Evolutionary conservation across 2,888 invertebrate species (phyloP), one percentile per base, ranked within the genome.

Genomic region (Netelia inedita): DNA sequence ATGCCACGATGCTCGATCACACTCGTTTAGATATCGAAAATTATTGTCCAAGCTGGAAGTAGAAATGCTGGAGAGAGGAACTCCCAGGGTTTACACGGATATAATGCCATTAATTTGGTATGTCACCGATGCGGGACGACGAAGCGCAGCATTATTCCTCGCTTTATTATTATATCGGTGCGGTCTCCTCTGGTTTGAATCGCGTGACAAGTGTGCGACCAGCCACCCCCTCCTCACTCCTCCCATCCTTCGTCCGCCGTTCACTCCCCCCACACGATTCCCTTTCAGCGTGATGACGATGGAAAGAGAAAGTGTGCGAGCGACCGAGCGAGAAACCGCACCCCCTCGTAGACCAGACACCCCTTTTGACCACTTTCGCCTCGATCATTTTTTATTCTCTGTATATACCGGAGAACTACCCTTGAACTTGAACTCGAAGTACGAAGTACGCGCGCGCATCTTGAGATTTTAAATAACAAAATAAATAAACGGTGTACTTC

Each of bases 161-260:
- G 65, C 8, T 84, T 90, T 90, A 91, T 92, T 91, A 92, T 92
- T 92, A 90, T 90, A 80, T 87, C 63, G 82, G 59, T 69, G 79
- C 59, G 78, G 63, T 82, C 35, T 35, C 80, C 46, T 14, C 79
- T 83, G 79, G 84, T 81, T 85, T 68, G 88, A 91, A 91, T 93
- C 91, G 93, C 93, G 93, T 93, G 93, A 93, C 92, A 91, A 91
- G 90, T 91, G 66, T 14, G 68, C 68, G 61, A 69, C 68, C 55
- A 41, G 14, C 41, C 72, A 3, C 23, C 53, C 14, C 55, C 68
- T 23, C 57, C 23, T 35, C 46, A 35, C 35, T 23, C 21, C 16
- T 46, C 14, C 53, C 10, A n/a, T 28, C 16, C 41, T 59, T 3
- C 35, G 11, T 14, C 35, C 5, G 6, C 1, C 35, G 35, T 35